Percentiles rank a stretch among this genome's conserved stretches.
phyloP scores from a whole-genome alignment of 2,888 invertebrate species.

The Chrysina gloriosa region DNA sequence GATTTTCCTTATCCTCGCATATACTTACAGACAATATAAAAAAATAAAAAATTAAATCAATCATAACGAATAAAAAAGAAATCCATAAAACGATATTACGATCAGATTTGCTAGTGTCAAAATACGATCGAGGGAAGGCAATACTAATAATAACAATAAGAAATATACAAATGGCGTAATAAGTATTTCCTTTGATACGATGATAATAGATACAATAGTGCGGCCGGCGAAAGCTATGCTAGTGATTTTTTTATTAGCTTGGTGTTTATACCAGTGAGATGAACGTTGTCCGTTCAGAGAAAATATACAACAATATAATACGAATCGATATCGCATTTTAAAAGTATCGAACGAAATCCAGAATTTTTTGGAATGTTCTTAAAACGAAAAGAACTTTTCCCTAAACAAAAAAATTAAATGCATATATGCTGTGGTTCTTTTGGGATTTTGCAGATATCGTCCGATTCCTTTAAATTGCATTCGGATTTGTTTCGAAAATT shows the following conservation, averaged over 20 bases:
- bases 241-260: constrained; percentile 58
- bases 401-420: background rate
- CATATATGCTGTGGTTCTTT: too few relatives aligned
- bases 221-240: constrained; percentile 60
- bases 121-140: constrained; percentile 38
- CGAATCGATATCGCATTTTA: background rate
- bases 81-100: too few relatives aligned
- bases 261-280: constrained; percentile 64
- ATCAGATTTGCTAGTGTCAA: constrained; percentile 31
- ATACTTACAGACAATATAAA: too few relatives aligned
- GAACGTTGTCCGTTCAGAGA: constrained; percentile 55
- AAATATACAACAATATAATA: constrained; percentile 54
- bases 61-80: too few relatives aligned
- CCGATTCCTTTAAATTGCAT: background rate
- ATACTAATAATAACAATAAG: constrained; percentile 29
- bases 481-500: background rate
- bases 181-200: constrained; percentile 37
- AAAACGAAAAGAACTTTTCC: background rate
- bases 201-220: constrained; percentile 49
- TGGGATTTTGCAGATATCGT: background rate
- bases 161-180: constrained; percentile 47
- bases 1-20: too few relatives aligned
- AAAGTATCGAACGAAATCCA: background rate
- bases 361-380: constrained; percentile 19
- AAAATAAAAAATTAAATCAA: too few relatives aligned